A percentile compares a stretch with the other conserved stretches of the same genome.
phyloP scores from a whole-genome alignment of 2,888 invertebrate species.

The Lasioglossum leucozonium region DNA sequence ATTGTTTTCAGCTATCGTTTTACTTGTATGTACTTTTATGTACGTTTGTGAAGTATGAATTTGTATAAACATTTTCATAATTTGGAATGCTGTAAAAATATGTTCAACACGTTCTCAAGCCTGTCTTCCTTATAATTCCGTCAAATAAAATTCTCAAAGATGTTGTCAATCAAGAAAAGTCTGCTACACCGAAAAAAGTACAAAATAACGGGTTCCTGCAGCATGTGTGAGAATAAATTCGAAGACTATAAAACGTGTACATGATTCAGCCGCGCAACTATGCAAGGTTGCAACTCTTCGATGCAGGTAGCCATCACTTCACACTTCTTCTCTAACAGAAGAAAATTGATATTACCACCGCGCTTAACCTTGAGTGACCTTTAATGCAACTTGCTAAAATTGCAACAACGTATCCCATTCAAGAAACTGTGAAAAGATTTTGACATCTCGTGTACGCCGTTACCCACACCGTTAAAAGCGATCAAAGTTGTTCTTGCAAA shows the following conservation, averaged over 20 bases:
- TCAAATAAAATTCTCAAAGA: not conserved
- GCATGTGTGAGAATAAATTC: not conserved
- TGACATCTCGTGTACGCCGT: not conserved
- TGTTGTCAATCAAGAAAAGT: not conserved
- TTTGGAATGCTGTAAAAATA: not conserved
- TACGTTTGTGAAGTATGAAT: not conserved
- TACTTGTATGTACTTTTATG: no score
- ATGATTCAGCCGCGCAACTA: not conserved
- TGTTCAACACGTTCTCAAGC: not conserved
- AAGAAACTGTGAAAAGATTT: not conserved
- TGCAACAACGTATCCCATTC: not conserved
- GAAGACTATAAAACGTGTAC: not conserved
- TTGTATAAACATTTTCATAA: not conserved
- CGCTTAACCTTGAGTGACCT: not conserved
- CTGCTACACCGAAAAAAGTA: not conserved
- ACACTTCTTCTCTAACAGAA: conserved; percentile 7
- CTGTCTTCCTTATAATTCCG: not conserved
- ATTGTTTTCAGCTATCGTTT: no score
- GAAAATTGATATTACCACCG: not conserved
- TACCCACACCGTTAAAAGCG: not conserved
- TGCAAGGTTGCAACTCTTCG: not conserved
- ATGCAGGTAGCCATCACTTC: not conserved
- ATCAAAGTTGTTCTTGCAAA: not conserved
- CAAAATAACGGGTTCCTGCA: not conserved
- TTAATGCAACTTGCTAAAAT: not conserved